These are phyloP conservation scores for Diorhabda carinulata DNA, from an alignment of 1,140 invertebrate genomes.

Conservation along the genomic window DNA sequence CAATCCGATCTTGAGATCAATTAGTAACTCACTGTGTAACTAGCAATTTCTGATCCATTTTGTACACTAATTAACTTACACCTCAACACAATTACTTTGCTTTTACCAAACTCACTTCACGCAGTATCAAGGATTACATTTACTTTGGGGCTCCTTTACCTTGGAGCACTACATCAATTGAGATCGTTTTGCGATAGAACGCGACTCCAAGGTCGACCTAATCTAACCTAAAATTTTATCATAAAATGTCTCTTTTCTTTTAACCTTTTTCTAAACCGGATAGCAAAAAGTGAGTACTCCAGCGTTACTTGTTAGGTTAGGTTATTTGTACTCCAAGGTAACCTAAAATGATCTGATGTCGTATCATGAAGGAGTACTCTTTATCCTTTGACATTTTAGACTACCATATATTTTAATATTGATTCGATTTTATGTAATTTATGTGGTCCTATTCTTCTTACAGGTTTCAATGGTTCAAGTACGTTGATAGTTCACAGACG, in stretches of 20 bases:
- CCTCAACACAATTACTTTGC: too few species aligned
- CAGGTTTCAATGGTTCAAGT: slow-evolving; percentile 46
- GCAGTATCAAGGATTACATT: too few species aligned
- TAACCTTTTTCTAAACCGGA: too few species aligned
- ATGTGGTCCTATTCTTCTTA: not conserved
- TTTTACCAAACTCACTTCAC: too few species aligned
- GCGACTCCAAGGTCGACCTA: too few species aligned
- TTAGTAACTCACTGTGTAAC: not conserved
- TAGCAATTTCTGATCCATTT: not conserved
- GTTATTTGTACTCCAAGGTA: not conserved
- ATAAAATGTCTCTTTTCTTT: too few species aligned
- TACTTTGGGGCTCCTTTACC: too few species aligned
- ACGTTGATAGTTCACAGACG: slow-evolving; percentile 40
- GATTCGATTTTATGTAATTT: not conserved
- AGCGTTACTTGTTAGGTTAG: not conserved
- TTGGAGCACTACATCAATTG: too few species aligned
- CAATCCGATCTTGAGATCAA: not conserved
- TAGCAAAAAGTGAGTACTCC: not conserved
- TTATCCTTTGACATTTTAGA: not conserved
- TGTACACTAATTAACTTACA: not conserved
- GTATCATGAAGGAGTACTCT: not conserved
- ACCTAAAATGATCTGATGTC: not conserved
- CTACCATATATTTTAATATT: not conserved
- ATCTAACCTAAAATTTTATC: too few species aligned
- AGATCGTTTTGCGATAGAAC: too few species aligned